phyloP scores from a whole-genome alignment of 2,888 invertebrate species.

The Hartigia nigra region DNA sequence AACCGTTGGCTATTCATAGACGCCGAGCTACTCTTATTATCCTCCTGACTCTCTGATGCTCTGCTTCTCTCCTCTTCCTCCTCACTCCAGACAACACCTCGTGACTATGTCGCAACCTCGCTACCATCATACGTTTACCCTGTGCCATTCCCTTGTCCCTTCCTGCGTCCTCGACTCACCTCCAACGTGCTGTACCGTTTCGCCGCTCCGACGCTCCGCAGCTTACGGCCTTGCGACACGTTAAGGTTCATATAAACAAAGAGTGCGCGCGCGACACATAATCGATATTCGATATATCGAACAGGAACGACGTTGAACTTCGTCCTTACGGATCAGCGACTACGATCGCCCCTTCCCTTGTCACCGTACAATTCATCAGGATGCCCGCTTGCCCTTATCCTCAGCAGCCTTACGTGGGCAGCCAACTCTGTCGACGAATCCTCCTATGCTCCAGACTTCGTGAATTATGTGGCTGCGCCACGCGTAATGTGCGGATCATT shows the following conservation, averaged over 20 bases:
- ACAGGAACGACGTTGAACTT: neutral
- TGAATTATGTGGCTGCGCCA: neutral
- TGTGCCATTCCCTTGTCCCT: neutral
- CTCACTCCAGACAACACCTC: neutral
- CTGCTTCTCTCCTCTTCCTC: neutral
- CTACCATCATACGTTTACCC: neutral
- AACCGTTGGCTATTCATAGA: neutral
- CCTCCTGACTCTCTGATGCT: neutral
- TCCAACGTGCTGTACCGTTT: neutral
- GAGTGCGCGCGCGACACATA: neutral
- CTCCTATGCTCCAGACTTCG: neutral
- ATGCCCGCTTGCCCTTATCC: neutral
- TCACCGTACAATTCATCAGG: neutral
- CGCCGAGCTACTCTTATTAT: neutral
- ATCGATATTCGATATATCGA: neutral
- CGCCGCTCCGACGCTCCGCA: neutral
- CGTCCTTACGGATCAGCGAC: neutral
- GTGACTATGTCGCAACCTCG: neutral
- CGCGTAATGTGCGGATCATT: neutral
- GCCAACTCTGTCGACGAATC: neutral
- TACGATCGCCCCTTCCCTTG: neutral
- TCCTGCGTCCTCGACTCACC: neutral
- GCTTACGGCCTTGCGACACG: neutral
- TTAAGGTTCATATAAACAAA: neutral
- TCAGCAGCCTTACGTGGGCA: neutral